phyloP scores from a whole-genome alignment of 2,113 vertebrate species.

The Heloderma charlesbogerti region DNA sequence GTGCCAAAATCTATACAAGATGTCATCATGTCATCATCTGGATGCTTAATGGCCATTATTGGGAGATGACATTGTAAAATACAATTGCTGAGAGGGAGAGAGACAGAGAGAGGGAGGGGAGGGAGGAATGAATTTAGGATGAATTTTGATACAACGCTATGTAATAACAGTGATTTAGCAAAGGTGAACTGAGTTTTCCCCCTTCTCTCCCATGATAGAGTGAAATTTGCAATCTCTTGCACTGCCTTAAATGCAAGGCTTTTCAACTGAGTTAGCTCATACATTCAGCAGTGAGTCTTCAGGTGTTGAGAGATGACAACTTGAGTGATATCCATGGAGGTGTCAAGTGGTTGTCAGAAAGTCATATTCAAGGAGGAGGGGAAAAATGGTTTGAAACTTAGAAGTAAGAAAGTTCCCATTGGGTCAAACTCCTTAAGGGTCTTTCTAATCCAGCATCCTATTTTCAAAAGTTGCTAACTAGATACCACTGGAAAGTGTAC shows the following conservation, averaged over 20 bases:
- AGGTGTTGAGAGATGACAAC: not conserved
- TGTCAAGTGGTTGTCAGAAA: not conserved
- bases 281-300: too few species aligned
- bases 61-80: slow-evolving; percentile 65
- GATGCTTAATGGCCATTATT: slow-evolving; percentile 67
- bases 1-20: slow-evolving; percentile 57
- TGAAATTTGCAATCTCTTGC: slow-evolving; percentile 51
- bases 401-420: not conserved
- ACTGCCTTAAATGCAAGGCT: not conserved
- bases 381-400: not conserved
- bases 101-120: too few species aligned
- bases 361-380: not conserved
- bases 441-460: not conserved
- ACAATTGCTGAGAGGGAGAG: slow-evolving; percentile 58
- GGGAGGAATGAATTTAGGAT: slow-evolving; percentile 70
- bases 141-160: slow-evolving; percentile 62
- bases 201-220: slow-evolving; percentile 59
- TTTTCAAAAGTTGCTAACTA: not conserved
- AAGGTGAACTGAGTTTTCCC: slow-evolving; percentile 50
- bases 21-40: slow-evolving; percentile 60
- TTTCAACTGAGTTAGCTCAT: not conserved
- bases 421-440: not conserved
- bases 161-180: slow-evolving; percentile 62
- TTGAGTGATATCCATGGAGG: not conserved
- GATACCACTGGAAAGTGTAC: not conserved